phyloP scores from a whole-genome alignment of 2,888 invertebrate species.

The Craniophora ligustri region DNA sequence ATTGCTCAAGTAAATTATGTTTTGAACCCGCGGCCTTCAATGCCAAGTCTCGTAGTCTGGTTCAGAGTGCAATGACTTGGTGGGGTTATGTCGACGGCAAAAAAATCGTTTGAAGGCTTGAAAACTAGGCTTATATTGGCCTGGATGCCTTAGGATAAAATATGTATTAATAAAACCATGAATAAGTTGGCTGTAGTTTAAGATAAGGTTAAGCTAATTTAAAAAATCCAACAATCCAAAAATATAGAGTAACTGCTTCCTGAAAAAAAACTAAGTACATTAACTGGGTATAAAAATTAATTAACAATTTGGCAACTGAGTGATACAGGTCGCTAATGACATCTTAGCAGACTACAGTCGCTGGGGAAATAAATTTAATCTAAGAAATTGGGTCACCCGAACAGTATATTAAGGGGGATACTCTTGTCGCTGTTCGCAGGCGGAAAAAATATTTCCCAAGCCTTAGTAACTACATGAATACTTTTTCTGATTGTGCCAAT shows the following conservation, averaged over 20 bases:
- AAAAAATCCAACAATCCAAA: not conserved
- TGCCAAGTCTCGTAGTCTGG: slow-evolving; percentile 34
- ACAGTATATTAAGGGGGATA: slow-evolving; percentile 36
- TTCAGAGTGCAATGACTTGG: slow-evolving; percentile 19
- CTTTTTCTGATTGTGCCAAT: no score
- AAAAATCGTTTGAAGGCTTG: slow-evolving; percentile 4
- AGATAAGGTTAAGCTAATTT: not conserved
- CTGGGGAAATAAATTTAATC: slow-evolving; percentile 76
- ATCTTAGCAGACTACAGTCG: slow-evolving; percentile 52
- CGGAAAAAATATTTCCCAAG: slow-evolving; percentile 3
- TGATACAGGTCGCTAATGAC: slow-evolving; percentile 61
- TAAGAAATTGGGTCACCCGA: slow-evolving; percentile 78
- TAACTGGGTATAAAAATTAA: slow-evolving; percentile 8
- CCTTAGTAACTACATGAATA: not conserved
- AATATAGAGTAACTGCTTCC: not conserved
- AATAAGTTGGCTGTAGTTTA: not conserved
- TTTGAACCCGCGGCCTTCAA: slow-evolving; percentile 42
- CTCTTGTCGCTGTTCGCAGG: not conserved
- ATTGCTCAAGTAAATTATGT: slow-evolving; percentile 38
- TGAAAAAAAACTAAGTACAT: not conserved
- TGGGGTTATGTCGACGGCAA: slow-evolving; percentile 12
- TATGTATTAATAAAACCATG: no score
- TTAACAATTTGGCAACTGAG: slow-evolving; percentile 31
- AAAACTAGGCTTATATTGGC: slow-evolving; percentile 5
- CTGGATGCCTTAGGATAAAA: not conserved